Conservation (phyloP, 2,888 invertebrate species). For the Dorcus parallelipipedus region DNA sequence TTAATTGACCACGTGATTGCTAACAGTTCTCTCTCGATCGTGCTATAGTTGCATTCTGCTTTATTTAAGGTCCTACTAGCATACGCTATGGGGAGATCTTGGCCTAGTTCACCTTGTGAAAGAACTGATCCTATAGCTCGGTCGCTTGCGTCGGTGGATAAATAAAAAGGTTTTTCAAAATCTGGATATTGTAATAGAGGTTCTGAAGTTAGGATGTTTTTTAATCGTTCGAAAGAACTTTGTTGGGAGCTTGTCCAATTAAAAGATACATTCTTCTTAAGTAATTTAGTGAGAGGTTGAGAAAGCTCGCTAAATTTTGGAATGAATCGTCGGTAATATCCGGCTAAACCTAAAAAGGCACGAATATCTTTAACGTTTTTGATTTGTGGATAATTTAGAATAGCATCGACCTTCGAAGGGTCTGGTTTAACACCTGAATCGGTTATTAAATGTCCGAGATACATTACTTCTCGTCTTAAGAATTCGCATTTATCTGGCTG, state of each 20-base stretch:
- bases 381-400: conserved; percentile 5
- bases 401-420: conserved; percentile 5
- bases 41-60: not conserved
- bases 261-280: conserved; percentile 7
- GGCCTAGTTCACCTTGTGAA: conserved; percentile 4
- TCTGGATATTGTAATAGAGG: conserved; percentile 13
- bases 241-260: not conserved
- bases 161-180: conserved; percentile 9
- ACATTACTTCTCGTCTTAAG: conserved; percentile 8
- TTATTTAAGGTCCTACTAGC: not conserved
- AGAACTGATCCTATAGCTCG: conserved; percentile 8
- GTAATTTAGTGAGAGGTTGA: conserved; percentile 7
- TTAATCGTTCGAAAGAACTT: conserved; percentile 2
- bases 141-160: conserved; percentile 16
- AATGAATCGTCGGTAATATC: conserved; percentile 16
- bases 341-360: conserved; percentile 11
- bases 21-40: conserved; percentile 4
- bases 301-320: conserved; percentile 10
- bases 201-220: conserved; percentile 10
- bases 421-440: conserved; percentile 14
- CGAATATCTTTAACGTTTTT: conserved; percentile 11
- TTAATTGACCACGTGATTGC: conserved; percentile 2
- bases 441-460: not conserved
- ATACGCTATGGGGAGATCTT: conserved; percentile 1
- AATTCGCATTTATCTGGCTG: conserved; percentile 19